Base-by-base conservation (phyloP, 2,113 vertebrate species). In the Poicephalus meyeri region DNA sequence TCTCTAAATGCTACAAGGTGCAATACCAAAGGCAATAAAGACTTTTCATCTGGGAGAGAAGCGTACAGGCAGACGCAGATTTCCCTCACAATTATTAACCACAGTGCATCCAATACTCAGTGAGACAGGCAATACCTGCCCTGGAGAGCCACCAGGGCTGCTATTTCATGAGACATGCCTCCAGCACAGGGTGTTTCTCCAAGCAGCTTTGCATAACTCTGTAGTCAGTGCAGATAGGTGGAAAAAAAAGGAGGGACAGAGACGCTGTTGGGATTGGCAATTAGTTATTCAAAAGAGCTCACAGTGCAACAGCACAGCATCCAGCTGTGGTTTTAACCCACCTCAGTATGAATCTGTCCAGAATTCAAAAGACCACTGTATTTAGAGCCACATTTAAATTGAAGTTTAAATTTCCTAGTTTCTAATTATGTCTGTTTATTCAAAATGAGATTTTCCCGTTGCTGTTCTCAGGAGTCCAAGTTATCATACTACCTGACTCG, bases 81-180 rank as follows among this genome's bases (percentile, higher is more conserved):
- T 23, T 39, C 23, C 50, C 69, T 69, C 55, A 58, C 65, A n/a
- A 31, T 35, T 65, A 88, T 55, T 63, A 49, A 56, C 31, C 12
- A 37, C 20, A n/a, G 18, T 13, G 31, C 46, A 49, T 19, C 21
- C 2, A 0, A 53, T 31, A n/a, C n/a, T 16, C n/a, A 37, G 63
- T 0, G 0, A 53, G 18, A 44, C 0, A 44, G 72, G 39, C 53
- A 87, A 35, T 9, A 39, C 19, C 19, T 2, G 1, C 52, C 58
- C 29, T 33, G n/a, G 37, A 73, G 49, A 74, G 26, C 49, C 10
- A 2, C 15, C 66, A 39, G 20, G 7, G 35, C 14, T 78, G 58
- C 31, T 61, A 16, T 72, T 82, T 68, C 66, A n/a, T 33, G 24
- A 63, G 29, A 37, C 6, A 2, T 11, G 15, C 21, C 68, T 80